Evolutionary conservation across 2,888 invertebrate species (phyloP), one percentile per base, ranked within the genome.

Genomic region (Andrena praecox): DNA sequence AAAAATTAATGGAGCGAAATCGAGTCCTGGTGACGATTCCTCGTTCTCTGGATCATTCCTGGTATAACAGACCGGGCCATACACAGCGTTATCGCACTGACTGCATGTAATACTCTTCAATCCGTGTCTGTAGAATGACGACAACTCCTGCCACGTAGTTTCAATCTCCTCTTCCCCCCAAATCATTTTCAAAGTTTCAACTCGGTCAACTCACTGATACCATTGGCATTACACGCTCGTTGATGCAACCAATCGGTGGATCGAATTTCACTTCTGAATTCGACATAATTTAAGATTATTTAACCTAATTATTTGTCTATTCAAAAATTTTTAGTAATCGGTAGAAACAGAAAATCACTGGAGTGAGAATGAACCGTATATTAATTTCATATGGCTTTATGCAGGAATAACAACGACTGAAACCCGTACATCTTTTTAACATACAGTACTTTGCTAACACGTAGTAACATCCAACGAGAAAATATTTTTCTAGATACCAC

Each of bases 31-130:
- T 59, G 95, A 95, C 59, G 94, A 93, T 20, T 84, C 74, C 24
- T 85, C 78, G 56, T 71, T 86, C 12, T 84, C 83, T 63, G 80
- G 67, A 35, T 60, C 54, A 35, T 69, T 71, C 67, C 80, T 90
- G 60, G 94, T 93, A 90, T 96, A 96, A 84, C 96, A 96, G 78
- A 96, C 95, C 0, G 96, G 95, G 48, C 92, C 92, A 20, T 81
- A 74, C 84, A 95, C 96, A 88, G 96, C 95, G 85, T 94, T 95
- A 91, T 97, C 96, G 69, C 95, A 91, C 89, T 96, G 96, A 56
- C 97, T 97, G 87, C 96, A 95, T 16, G 96, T 96, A 89, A 97
- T 94, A 87, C 95, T 95, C 93, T 96, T 96, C 10, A 92, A 77
- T 81, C 91, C 91, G 77, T 89, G 88, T 84, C 85, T 90, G 75